Conservation (phyloP, 2,113 vertebrate genomes). For the Seriola quinqueradiata region DNA sequence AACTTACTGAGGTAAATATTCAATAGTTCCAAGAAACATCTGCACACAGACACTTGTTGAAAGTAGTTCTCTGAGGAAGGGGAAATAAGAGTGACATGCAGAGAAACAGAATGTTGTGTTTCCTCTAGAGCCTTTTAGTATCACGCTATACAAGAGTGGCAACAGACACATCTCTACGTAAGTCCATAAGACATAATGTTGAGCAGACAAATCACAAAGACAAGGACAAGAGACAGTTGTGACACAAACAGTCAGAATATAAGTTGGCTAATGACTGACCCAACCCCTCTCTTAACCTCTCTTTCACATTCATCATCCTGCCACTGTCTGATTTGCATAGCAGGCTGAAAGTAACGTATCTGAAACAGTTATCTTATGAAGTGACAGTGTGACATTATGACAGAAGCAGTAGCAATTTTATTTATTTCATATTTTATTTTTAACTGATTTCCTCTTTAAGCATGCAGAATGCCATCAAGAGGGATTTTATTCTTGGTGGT, state of each 20-base stretch:
- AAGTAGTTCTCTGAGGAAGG: not conserved
- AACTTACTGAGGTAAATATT: conserved; percentile 10
- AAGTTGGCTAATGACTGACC: not conserved
- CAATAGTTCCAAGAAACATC: not conserved
- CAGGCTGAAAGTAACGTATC: not conserved
- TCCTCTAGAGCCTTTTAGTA: not conserved
- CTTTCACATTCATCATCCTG: not conserved
- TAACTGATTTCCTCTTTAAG: not conserved
- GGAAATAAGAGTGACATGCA: conserved; percentile 20
- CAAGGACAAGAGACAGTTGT: not conserved
- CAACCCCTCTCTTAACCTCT: no score
- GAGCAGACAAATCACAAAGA: conserved; percentile 12
- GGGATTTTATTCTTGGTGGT: not conserved
- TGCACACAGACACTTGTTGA: conserved; percentile 15
- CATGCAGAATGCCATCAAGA: not conserved
- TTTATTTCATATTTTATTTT: no score
- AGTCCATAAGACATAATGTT: conserved; percentile 11
- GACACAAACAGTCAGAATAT: not conserved
- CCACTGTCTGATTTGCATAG: not conserved
- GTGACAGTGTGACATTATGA: not conserved
- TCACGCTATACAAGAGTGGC: not conserved
- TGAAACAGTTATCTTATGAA: not conserved
- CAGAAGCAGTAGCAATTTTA: not conserved
- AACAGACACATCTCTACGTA: not conserved
- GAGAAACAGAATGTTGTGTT: conserved; percentile 1